phyloP scores from a whole-genome alignment of 2,113 vertebrate species.

The Syngnathus scovelli region DNA sequence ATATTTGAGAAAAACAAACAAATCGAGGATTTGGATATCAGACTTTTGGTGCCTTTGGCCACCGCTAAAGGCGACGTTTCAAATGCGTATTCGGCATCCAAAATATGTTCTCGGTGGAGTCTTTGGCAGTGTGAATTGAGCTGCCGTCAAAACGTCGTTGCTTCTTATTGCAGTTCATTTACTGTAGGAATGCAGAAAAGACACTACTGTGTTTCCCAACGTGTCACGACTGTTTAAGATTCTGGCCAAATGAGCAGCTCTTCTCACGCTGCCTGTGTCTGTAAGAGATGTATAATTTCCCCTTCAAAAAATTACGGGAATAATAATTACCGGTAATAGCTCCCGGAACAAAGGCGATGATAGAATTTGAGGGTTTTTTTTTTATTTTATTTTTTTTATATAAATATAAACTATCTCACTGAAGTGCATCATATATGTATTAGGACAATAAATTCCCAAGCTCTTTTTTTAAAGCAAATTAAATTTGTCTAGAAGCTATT shows the following conservation, averaged over 20 bases:
- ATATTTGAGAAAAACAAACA: neutral
- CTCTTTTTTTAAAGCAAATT: neutral
- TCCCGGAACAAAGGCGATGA: neutral
- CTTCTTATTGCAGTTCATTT: conserved; percentile 15
- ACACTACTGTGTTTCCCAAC: neutral
- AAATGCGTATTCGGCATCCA: conserved; percentile 39
- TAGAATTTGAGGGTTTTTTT: neutral
- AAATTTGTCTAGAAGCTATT: neutral
- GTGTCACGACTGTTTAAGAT: neutral
- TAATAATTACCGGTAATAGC: neutral
- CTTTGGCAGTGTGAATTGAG: conserved; percentile 20
- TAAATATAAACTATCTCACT: neutral
- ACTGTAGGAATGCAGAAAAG: conserved; percentile 28
- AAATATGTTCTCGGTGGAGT: conserved; percentile 26
- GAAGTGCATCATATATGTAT: neutral
- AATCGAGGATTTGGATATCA: conserved; percentile 12
- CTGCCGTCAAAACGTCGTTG: conserved; percentile 24
- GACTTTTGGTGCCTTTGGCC: conserved; percentile 30
- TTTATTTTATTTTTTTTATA: too few species aligned
- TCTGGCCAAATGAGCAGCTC: neutral
- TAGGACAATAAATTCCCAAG: neutral
- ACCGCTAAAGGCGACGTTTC: conserved; percentile 9
- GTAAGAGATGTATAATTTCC: conserved; percentile 10
- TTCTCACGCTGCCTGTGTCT: conserved; percentile 2
- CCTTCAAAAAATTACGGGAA: conserved; percentile 19